Conservation (phyloP, 2,113 vertebrate species). For the Nicator chloris region DNA sequence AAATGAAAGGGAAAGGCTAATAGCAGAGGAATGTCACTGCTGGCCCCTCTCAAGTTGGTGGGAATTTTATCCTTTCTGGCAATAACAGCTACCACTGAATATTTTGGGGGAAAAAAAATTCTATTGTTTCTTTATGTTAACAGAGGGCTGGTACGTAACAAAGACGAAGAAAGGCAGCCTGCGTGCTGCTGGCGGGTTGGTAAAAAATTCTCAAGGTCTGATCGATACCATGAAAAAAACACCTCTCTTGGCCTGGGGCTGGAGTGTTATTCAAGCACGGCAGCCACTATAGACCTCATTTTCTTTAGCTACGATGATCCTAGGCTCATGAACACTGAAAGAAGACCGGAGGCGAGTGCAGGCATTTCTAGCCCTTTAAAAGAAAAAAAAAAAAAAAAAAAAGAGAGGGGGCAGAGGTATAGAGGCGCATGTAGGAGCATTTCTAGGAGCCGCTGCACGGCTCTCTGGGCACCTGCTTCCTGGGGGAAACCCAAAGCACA, state of each 20-base stretch:
- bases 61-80: background rate
- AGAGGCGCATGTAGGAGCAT: background rate
- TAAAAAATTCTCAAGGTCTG: background rate
- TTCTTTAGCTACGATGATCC: background rate
- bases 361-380: background rate
- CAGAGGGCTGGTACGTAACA: background rate
- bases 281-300: background rate
- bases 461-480: background rate
- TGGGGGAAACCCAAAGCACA: background rate
- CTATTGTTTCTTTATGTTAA: background rate
- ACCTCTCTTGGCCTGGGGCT: background rate
- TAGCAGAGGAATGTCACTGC: background rate
- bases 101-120: background rate
- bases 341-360: background rate
- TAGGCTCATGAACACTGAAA: background rate
- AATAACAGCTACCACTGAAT: background rate
- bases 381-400: rapidly evolving
- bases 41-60: background rate
- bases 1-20: background rate
- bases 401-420: background rate
- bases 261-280: background rate
- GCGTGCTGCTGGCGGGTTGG: background rate
- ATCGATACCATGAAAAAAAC: background rate
- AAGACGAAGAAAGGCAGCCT: background rate
- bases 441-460: background rate